These are phyloP conservation scores for Mesorhabditis belari DNA, from an alignment of 2,888 invertebrate genomes.

Conservation along the genomic window DNA sequence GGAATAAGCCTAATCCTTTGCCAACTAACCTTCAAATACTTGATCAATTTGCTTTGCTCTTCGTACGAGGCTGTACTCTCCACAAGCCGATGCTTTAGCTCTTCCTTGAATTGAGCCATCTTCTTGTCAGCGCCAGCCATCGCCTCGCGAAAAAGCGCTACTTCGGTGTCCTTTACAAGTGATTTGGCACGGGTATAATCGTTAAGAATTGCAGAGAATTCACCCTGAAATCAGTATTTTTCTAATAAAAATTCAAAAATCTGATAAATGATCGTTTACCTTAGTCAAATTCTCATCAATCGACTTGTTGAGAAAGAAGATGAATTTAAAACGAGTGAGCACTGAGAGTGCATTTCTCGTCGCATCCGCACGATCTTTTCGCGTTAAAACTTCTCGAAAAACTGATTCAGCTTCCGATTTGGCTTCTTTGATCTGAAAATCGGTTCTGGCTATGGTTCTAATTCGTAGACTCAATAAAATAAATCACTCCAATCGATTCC, in stretches of 20 bases:
- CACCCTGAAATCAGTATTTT: conserved; percentile 60
- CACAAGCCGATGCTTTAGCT: conserved; percentile 74
- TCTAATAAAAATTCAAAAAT: background rate
- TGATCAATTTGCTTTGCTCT: conserved; percentile 86
- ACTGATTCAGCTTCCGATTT: conserved; percentile 78
- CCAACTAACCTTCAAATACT: conserved; percentile 57
- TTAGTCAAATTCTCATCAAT: conserved; percentile 87
- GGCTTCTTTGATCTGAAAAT: conserved; percentile 67
- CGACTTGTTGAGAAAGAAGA: conserved; percentile 87
- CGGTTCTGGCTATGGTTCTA: too few relatives aligned
- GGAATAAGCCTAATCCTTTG: background rate
- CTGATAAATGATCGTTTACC: conserved; percentile 30
- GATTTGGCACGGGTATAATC: conserved; percentile 93
- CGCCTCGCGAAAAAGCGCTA: conserved; percentile 60
- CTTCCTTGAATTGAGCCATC: conserved; percentile 72
- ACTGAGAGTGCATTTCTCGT: conserved; percentile 88
- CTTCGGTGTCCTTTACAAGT: conserved; percentile 74
- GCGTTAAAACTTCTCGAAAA: conserved; percentile 43
- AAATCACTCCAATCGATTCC: too few relatives aligned
- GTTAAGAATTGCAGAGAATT: conserved; percentile 92
- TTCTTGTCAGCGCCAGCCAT: conserved; percentile 83
- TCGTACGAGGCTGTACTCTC: conserved; percentile 86
- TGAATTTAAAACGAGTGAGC: conserved; percentile 82
- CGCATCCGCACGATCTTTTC: conserved; percentile 79
- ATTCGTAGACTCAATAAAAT: too few relatives aligned